A percentile compares a stretch with the other conserved stretches of the same genome.
These are phyloP conservation scores for Chrysina gloriosa DNA, from an alignment of 2,888 invertebrate genomes.

Conservation along the genomic window DNA sequence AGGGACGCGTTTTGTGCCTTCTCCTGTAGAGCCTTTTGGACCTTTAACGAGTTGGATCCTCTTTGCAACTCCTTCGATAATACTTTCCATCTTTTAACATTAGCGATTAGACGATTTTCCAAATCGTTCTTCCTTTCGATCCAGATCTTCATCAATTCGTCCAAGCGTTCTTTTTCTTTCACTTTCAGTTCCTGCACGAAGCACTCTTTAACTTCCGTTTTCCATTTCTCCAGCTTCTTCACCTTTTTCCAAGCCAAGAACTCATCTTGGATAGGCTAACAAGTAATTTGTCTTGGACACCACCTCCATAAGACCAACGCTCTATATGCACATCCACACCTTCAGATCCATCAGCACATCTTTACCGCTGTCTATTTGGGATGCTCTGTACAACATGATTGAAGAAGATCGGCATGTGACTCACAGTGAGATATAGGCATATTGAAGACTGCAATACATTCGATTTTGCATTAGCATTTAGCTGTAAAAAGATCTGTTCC, in stretches of 20 bases:
- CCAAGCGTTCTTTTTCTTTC: conserved; percentile 49
- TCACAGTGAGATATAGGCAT: too few relatives aligned
- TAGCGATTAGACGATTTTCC: conserved; percentile 69
- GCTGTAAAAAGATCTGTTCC: too few relatives aligned
- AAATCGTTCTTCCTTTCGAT: conserved; percentile 64
- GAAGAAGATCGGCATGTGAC: too few relatives aligned
- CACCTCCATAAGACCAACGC: conserved; percentile 44
- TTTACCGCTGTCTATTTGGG: conserved; percentile 42
- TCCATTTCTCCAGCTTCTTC: conserved; percentile 80
- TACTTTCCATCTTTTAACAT: conserved; percentile 72
- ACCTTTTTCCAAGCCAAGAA: conserved; percentile 69
- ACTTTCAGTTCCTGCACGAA: conserved; percentile 70
- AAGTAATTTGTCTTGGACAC: conserved; percentile 45
- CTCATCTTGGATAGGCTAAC: conserved; percentile 58
- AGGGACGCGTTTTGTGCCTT: conserved; percentile 46
- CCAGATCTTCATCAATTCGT: conserved; percentile 47
- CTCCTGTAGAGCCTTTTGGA: conserved; percentile 49
- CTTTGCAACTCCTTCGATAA: conserved; percentile 71
- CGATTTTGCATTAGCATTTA: too few relatives aligned
- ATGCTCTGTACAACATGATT: conserved; percentile 47
- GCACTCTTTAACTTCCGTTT: conserved; percentile 73
- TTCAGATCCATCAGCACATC: conserved; percentile 53
- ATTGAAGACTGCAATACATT: too few relatives aligned
- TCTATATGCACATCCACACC: conserved; percentile 51
- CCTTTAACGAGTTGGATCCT: conserved; percentile 64